These are phyloP conservation scores for Struthidea cinerea DNA, from an alignment of 2,113 vertebrate species.

Conservation along the genomic window DNA sequence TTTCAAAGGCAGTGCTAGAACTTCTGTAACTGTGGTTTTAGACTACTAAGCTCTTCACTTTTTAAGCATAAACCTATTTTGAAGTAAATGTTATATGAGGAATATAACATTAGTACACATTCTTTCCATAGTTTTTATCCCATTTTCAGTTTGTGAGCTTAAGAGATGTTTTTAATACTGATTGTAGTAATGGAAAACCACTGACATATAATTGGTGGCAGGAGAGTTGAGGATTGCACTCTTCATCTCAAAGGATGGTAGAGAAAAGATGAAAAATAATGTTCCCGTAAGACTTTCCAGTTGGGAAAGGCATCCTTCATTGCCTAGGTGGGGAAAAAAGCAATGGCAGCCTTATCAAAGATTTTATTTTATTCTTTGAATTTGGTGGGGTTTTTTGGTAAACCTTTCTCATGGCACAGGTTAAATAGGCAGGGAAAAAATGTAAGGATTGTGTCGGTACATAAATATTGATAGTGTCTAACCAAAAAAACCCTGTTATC, in stretches of 20 bases:
- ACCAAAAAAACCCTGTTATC: neutral
- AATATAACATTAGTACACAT: neutral
- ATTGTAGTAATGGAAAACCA: neutral
- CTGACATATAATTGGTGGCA: constrained; percentile 2
- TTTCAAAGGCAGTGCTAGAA: neutral
- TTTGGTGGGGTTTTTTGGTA: neutral
- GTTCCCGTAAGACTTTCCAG: neutral
- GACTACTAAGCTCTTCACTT: neutral
- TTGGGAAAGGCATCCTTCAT: neutral
- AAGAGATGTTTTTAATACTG: neutral
- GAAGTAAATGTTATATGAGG: neutral
- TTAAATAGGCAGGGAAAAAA: neutral
- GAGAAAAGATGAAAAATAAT: neutral
- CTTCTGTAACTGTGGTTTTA: neutral
- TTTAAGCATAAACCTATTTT: neutral
- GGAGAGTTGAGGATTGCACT: neutral
- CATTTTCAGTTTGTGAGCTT: neutral
- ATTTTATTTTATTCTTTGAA: neutral
- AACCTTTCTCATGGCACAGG: neutral
- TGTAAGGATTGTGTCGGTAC: neutral
- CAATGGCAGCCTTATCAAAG: neutral
- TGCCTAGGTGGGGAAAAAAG: neutral
- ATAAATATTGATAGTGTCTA: neutral
- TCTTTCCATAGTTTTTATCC: neutral
- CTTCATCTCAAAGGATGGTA: neutral